A percentile compares a stretch with the other conserved stretches of the same genome.
These are phyloP conservation scores for Dissostichus mawsoni DNA, from an alignment of 2,113 vertebrate species.

Conservation along the genomic window DNA sequence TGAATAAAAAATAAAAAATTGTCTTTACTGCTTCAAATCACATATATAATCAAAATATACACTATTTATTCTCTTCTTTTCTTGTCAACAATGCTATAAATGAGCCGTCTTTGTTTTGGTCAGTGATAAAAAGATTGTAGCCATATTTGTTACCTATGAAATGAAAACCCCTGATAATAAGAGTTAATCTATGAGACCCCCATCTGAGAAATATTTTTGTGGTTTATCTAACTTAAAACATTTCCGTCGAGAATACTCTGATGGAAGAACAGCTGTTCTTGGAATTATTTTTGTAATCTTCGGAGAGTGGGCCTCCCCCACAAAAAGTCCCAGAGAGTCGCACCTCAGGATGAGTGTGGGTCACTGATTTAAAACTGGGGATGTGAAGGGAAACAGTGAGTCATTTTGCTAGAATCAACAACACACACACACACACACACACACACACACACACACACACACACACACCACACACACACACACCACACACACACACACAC, in stretches of 20 bases:
- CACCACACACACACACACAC: neutral
- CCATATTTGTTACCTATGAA: no score
- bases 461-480: neutral
- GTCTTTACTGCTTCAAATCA: no score
- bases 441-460: neutral
- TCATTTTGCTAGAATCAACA: conserved; percentile 67
- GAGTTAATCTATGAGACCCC: neutral
- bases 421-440: neutral
- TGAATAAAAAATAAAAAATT: no score
- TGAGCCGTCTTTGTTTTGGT: no score
- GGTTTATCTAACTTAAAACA: neutral
- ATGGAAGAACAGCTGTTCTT: neutral
- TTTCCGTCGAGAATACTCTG: neutral
- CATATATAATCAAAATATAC: no score
- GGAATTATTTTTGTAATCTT: neutral
- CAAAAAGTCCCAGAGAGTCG: conserved; percentile 4
- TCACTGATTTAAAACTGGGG: conserved; percentile 45
- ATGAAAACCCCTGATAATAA: neutral
- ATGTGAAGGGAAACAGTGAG: conserved; percentile 60
- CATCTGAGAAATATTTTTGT: neutral
- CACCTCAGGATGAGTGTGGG: conserved; percentile 47
- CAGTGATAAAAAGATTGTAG: no score
- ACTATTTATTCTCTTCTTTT: no score
- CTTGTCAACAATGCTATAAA: no score
- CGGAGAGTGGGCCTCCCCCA: neutral